phyloP scores from a whole-genome alignment of 1,140 invertebrate genomes.

The Trichonephila inaurata region DNA sequence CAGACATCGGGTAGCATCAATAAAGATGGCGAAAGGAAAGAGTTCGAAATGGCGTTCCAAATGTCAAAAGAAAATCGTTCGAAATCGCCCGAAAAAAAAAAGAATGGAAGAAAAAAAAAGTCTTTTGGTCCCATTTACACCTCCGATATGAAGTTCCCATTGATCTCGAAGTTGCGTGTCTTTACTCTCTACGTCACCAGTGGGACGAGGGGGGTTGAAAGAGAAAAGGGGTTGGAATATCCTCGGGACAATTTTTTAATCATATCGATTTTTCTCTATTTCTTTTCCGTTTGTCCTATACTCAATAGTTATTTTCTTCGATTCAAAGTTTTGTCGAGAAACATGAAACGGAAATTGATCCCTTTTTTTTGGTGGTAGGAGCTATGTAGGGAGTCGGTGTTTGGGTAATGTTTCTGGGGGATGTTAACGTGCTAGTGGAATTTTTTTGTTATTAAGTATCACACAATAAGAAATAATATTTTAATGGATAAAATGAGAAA shows the following conservation, averaged over 20 bases:
- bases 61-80: neutral
- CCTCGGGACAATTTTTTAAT: conserved; percentile 15
- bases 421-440: neutral
- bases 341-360: neutral
- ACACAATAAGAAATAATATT: no score
- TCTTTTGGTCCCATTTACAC: neutral
- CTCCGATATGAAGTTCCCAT: conserved; percentile 4
- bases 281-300: neutral
- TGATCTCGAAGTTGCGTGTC: neutral
- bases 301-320: neutral
- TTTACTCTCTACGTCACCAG: neutral
- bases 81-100: neutral
- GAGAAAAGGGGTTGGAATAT: neutral
- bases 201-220: neutral
- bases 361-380: neutral
- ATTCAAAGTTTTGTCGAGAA: neutral
- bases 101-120: neutral
- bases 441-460: no score
- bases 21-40: neutral
- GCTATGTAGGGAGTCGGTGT: neutral
- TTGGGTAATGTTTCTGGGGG: neutral
- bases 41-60: neutral
- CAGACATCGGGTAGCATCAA: neutral
- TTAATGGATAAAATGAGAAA: no score
- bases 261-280: neutral